Percentiles rank a stretch among this genome's conserved stretches.
These are phyloP conservation scores for Percopsis omiscomaycus DNA, from an alignment of 2,797 vertebrate genomes.

Conservation along the genomic window DNA sequence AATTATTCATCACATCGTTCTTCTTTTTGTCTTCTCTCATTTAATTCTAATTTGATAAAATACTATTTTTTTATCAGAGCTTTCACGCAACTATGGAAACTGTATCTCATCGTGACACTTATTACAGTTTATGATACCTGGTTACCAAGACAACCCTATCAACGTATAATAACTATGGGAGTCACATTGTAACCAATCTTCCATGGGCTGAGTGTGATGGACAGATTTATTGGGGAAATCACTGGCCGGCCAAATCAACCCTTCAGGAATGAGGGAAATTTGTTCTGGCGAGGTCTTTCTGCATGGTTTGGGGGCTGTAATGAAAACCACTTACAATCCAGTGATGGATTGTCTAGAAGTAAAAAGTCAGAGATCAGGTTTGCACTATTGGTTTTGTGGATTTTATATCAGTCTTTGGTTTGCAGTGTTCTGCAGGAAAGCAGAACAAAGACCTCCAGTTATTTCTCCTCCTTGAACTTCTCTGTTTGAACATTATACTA, in stretches of 20 bases:
- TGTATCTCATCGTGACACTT: not conserved
- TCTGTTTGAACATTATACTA: not conserved
- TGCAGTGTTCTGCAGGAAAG: conserved; percentile 5
- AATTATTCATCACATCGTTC: not conserved
- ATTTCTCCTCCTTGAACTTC: not conserved
- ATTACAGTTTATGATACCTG: conserved; percentile 12
- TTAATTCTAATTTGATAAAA: conserved; percentile 5
- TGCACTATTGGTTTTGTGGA: conserved; percentile 11
- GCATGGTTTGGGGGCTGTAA: conserved; percentile 11
- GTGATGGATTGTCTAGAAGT: conserved; percentile 37
- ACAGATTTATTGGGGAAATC: conserved; percentile 26
- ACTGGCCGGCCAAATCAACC: conserved; percentile 5
- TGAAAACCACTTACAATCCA: conserved; percentile 18
- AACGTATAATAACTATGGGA: not conserved
- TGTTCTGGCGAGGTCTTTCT: not conserved
- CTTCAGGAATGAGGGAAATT: not conserved
- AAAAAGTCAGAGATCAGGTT: conserved; percentile 28
- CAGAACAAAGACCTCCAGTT: not conserved
- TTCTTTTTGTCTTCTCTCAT: not conserved
- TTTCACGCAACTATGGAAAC: not conserved
- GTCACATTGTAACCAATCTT: conserved; percentile 7
- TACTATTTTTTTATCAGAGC: conserved; percentile 3
- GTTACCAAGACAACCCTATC: conserved; percentile 19
- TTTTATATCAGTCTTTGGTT: conserved; percentile 32
- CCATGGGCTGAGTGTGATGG: conserved; percentile 5